Evolutionary conservation across 1,140 invertebrate genomes (phyloP).

Genomic region (Lordiphosa mommai): DNA sequence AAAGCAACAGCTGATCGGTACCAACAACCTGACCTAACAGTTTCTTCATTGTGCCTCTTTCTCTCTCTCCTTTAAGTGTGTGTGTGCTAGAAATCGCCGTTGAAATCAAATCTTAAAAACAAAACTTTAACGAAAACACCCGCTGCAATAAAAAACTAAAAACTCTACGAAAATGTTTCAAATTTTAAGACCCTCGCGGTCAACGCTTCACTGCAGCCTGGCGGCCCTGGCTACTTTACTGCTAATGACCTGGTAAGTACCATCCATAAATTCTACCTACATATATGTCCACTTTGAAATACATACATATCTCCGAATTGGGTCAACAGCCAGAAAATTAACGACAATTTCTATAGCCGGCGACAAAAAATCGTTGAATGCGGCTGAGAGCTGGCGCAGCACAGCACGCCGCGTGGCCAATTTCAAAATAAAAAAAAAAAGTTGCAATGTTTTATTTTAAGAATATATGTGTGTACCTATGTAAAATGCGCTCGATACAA

Average conservation of each 20-base stretch:
- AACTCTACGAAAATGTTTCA: slow-evolving; percentile 39
- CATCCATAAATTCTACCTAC: background rate
- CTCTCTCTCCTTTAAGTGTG: background rate
- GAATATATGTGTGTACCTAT: slow-evolving; percentile 37
- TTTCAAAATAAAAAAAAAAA: slow-evolving; percentile 33
- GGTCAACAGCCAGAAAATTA: slow-evolving; percentile 29
- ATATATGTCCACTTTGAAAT: background rate
- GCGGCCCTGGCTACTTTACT: slow-evolving; percentile 35
- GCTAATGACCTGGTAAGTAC: slow-evolving; percentile 57
- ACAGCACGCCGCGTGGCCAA: slow-evolving; percentile 32
- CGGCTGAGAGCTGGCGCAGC: slow-evolving; percentile 1
- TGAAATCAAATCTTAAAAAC: slow-evolving; percentile 8
- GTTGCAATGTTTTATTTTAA: slow-evolving; percentile 69
- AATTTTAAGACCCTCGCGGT: slow-evolving; percentile 45
- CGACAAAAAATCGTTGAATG: slow-evolving; percentile 8
- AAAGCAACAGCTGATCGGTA: slow-evolving; percentile 28
- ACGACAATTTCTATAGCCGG: slow-evolving; percentile 28
- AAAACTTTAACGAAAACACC: slow-evolving; percentile 1
- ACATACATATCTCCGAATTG: slow-evolving; percentile 12
- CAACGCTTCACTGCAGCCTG: slow-evolving; percentile 32
- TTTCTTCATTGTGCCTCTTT: slow-evolving; percentile 2
- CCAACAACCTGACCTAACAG: slow-evolving; percentile 24
- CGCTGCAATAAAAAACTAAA: background rate
- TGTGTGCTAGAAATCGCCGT: background rate
- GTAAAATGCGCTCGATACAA: slow-evolving; percentile 25